Percentiles rank a stretch among this genome's conserved stretches.
Evolutionary conservation across 1,140 invertebrate genomes (phyloP).

Genomic region (Ceratina calcarata): DNA sequence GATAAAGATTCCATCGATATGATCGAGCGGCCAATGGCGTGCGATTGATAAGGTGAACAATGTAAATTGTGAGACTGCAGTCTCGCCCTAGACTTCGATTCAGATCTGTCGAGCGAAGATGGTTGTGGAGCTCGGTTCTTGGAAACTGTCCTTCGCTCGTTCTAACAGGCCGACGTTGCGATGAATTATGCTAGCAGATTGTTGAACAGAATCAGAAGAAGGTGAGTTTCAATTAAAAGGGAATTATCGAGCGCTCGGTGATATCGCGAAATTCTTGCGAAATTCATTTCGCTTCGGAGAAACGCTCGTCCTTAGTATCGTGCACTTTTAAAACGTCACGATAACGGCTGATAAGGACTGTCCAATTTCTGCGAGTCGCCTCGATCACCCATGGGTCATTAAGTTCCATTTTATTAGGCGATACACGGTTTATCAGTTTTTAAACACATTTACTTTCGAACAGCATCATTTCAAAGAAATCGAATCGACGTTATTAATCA

Average conservation of each 20-base stretch:
- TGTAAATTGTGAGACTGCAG: not conserved
- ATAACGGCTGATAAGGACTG: not conserved
- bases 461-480: too few relatives aligned
- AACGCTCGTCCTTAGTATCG: not conserved
- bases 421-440: too few relatives aligned
- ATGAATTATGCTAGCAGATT: constrained; percentile 23
- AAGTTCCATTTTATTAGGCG: too few relatives aligned
- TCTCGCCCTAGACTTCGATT: not conserved
- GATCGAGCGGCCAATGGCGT: not conserved
- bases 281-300: not conserved
- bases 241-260: not conserved
- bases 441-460: too few relatives aligned
- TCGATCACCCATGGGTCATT: not conserved
- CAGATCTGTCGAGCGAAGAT: not conserved
- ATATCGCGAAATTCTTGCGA: not conserved
- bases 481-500: too few relatives aligned
- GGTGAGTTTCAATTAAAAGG: constrained; percentile 4
- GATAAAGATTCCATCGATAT: not conserved
- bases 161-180: not conserved
- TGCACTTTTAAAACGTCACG: not conserved
- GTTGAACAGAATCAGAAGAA: constrained; percentile 10
- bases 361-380: not conserved
- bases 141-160: not conserved
- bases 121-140: not conserved
- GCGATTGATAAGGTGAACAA: not conserved